Evolutionary conservation across 2,888 invertebrate species (phyloP), one percentile per base, ranked within the genome.

Genomic region (Drosophila flavopinicola): DNA sequence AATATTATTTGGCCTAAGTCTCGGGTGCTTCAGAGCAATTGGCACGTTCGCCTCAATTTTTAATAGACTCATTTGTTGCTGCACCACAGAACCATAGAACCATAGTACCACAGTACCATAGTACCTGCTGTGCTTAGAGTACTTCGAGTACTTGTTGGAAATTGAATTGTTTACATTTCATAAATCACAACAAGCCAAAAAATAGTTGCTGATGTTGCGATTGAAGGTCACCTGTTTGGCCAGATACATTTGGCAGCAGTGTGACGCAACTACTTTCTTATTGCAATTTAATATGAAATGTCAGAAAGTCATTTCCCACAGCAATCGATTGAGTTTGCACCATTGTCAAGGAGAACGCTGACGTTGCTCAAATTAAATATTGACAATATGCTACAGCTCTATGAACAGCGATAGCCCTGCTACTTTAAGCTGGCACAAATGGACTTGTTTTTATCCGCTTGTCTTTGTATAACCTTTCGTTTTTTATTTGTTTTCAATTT

Each of bases 1-100:
- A 76, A 87, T 59, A 53, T 58, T 69, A 73, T 86, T 79, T 58
- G 61, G 54, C 48, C 42, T 39, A 67, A 74, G 56, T 39, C 38
- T 29, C 39, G 2, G 45, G 7, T 33, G 30, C 37, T 59, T 59
- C 5, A 11, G 10, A 60, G 15, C 54, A 20, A 64, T 75, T 58
- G 51, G 51, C 66, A 60, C 66, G 66, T 68, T 48, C 42, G 44
- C 48, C 23, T 59, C 23, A 23, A 44, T 59, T 72, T 59, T 37
- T 27, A 47, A 41, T 30, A 15, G 11, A 27, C 20, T 33, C 29
- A 9, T 10, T 29, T 15, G 7, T 17, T 13, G 9, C 7, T 42
- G 27, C 23, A n/a, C n/a, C n/a, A n/a, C n/a, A n/a, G n/a, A n/a
- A n/a, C n/a, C 27, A 41, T 7, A 27, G 48, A 25, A 3, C 17